These are phyloP conservation scores for Pimephales promelas DNA, from an alignment of 2,113 vertebrate genomes.

Conservation along the genomic window DNA sequence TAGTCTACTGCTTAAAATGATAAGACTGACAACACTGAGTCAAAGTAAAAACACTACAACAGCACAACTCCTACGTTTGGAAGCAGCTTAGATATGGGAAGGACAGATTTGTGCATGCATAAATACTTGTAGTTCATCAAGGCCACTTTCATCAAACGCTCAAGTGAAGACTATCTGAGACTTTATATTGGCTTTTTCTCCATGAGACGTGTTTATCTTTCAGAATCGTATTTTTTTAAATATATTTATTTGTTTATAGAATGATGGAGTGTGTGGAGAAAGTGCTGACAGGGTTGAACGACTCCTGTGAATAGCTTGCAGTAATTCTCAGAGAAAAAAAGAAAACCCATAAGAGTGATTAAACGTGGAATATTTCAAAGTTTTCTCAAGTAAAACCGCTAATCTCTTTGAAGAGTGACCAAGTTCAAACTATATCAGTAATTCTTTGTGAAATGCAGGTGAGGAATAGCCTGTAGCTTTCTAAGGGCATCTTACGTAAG, in stretches of 20 bases:
- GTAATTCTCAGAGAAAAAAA: slow-evolving; percentile 3
- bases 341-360: not conserved
- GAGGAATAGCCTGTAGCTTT: not conserved
- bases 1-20: not conserved
- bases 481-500: slow-evolving; percentile 30
- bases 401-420: slow-evolving; percentile 14
- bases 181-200: slow-evolving; percentile 25
- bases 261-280: not conserved
- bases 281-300: not conserved
- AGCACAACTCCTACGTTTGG: slow-evolving; percentile 19
- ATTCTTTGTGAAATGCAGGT: slow-evolving; percentile 1
- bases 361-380: not conserved
- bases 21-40: slow-evolving; percentile 32
- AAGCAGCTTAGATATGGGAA: not conserved
- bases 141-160: slow-evolving; percentile 4
- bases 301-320: slow-evolving; percentile 4
- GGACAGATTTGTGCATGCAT: not conserved
- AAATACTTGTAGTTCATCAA: slow-evolving; percentile 1
- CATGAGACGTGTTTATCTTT: slow-evolving; percentile 15
- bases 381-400: slow-evolving; percentile 6
- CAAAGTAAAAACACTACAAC: slow-evolving; percentile 14
- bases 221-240: slow-evolving; percentile 8
- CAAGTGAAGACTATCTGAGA: not conserved
- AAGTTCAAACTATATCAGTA: not conserved
- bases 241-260: too few relatives aligned